These are phyloP conservation scores for Myotis vivesi DNA, from an alignment of 2,797 vertebrate genomes.

Conservation along the genomic window DNA sequence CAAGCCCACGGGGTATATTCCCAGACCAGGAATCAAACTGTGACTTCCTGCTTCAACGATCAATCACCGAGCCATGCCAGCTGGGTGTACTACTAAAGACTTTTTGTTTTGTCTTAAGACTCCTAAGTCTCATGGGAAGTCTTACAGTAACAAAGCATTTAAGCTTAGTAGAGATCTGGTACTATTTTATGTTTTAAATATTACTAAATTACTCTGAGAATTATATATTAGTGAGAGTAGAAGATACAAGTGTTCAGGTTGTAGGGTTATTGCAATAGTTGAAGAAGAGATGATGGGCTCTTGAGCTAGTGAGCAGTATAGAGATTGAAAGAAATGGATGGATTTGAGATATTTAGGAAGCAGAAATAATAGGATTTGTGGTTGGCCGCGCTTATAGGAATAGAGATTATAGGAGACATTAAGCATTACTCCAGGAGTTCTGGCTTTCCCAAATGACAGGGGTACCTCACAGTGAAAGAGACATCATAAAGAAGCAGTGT, in stretches of 20 bases:
- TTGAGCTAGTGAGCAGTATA: not conserved
- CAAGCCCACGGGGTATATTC: too few species aligned
- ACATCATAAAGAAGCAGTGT: not conserved
- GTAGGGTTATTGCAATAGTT: not conserved
- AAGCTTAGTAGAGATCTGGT: not conserved
- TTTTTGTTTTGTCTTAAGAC: slow-evolving; percentile 17
- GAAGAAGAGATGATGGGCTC: not conserved
- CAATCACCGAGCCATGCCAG: too few species aligned
- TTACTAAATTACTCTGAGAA: not conserved
- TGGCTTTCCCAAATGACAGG: not conserved
- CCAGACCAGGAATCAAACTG: too few species aligned
- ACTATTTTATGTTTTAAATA: not conserved
- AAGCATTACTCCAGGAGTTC: not conserved
- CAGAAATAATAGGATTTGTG: not conserved
- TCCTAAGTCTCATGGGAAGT: not conserved
- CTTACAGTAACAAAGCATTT: not conserved
- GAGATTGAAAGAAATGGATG: not conserved
- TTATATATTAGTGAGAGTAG: not conserved
- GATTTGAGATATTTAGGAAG: not conserved
- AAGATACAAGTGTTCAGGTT: not conserved
- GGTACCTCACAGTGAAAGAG: not conserved
- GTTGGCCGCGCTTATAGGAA: not conserved
- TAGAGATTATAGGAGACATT: not conserved
- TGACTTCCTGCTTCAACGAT: too few species aligned
- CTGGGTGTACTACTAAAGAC: not conserved